Conservation (phyloP, 2,113 vertebrate species). For the Crocuta crocuta region DNA sequence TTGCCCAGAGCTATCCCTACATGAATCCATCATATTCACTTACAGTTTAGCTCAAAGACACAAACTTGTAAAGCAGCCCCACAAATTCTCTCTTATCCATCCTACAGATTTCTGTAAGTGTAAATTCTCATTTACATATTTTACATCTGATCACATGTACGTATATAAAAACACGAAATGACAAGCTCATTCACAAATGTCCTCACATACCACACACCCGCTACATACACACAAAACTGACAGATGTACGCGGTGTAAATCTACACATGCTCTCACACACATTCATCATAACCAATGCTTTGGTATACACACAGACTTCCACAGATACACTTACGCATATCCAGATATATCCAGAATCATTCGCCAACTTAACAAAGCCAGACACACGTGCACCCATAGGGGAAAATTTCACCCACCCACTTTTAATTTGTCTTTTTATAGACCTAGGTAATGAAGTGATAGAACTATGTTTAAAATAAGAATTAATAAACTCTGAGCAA, state of each 20-base stretch:
- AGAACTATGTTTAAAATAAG: constrained; percentile 30
- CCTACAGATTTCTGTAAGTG: not conserved
- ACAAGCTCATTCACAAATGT: constrained; percentile 54
- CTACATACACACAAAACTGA: not conserved
- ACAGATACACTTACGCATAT: not conserved
- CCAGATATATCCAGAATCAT: not conserved
- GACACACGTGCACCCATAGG: not conserved
- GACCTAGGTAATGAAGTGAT: not conserved
- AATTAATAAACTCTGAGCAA: constrained; percentile 10
- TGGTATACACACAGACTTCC: not conserved
- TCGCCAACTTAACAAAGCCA: not conserved
- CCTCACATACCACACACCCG: not conserved
- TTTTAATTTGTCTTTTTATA: constrained; percentile 12
- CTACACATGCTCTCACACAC: not conserved
- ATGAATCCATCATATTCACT: not conserved
- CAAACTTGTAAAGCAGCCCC: not conserved
- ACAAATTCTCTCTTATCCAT: constrained; percentile 15
- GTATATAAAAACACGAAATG: not conserved
- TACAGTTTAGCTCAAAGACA: constrained; percentile 30
- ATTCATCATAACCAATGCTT: not conserved
- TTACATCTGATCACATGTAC: constrained; percentile 15
- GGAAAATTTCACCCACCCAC: not conserved
- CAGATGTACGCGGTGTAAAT: constrained; percentile 17
- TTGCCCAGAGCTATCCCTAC: constrained; percentile 34
- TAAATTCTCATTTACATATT: constrained; percentile 53